Evolutionary conservation across 2,888 invertebrate genomes (phyloP), one percentile per base, ranked within the genome.

Genomic region (Parapristionchus giblindavisi): DNA sequence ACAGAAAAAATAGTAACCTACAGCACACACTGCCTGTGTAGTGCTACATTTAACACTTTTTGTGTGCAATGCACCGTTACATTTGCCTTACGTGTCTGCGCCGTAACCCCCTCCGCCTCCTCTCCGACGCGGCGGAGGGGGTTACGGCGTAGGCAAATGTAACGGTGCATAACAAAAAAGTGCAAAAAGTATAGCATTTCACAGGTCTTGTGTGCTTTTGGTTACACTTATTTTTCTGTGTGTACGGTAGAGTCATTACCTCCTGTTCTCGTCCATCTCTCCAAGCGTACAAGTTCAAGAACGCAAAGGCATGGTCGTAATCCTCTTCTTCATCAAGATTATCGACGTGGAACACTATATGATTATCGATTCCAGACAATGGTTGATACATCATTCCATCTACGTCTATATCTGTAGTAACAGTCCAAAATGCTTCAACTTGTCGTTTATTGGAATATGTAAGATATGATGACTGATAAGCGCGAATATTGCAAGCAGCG

Each of bases 281-380:
- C 36, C 43, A 52, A 21, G 68, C 8, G 29, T 54, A 70, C 54
- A 70, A 54, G 27, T 38, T 70, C 4, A 70, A 54, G 24, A 38
- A 52, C 17, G 52, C 29, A 54, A 70, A 70, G 36, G 54, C 68
- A 24, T 38, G 68, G 38, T 70, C 68, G 36, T 27, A 66, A 29
- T 66, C 52, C 6, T 70, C 68, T 14, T 40, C 21, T 3, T 54
- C 68, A 17, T 14, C 6, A 1, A 52, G 27, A 38, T 70, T 54
- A 14, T 36, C 54, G 8, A 70, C 52, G 38, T 70, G 68, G 68
- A 70, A 70, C 27, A 70, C 68, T n/a, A 38, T 34, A 43, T 70
- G 32, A 21, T 70, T 70, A 17, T 70, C 54, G 0, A 36, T 38
- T 36, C 68, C 68, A 27, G 54, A 6, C 6, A 70, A 17, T 1